Conservation (phyloP, 2,113 vertebrate genomes). For the Oceanites oceanicus region DNA sequence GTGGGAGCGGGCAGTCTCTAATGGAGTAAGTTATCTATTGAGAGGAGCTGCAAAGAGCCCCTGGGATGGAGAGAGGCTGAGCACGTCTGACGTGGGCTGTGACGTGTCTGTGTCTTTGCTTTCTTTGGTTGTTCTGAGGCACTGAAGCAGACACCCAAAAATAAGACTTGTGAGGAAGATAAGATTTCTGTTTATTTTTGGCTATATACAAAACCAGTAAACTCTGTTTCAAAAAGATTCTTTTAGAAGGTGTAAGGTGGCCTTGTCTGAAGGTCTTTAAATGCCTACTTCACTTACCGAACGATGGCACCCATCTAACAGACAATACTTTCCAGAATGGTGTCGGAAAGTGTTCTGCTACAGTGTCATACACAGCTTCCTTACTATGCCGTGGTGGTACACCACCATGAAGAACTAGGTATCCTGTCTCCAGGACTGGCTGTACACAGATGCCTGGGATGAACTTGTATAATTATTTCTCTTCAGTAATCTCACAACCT, state of each 20-base stretch:
- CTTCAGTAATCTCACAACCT: not conserved
- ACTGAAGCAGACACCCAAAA: not conserved
- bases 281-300: not conserved
- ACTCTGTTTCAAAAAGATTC: not conserved
- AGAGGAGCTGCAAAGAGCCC: not conserved
- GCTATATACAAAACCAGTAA: not conserved
- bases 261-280: not conserved
- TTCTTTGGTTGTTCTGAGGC: not conserved
- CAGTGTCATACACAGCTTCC: not conserved
- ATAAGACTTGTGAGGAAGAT: not conserved
- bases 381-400: not conserved
- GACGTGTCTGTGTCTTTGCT: not conserved
- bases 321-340: not conserved
- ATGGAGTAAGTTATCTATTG: not conserved
- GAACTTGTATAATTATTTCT: not conserved
- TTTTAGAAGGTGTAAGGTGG: not conserved
- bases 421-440: not conserved
- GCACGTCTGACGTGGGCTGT: not conserved
- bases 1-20: not conserved
- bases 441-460: not conserved
- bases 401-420: not conserved
- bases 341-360: not conserved
- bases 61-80: not conserved
- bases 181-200: not conserved
- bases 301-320: not conserved